Evolutionary conservation across 2,113 vertebrate genomes (phyloP).

Genomic region (Condylura cristata): DNA sequence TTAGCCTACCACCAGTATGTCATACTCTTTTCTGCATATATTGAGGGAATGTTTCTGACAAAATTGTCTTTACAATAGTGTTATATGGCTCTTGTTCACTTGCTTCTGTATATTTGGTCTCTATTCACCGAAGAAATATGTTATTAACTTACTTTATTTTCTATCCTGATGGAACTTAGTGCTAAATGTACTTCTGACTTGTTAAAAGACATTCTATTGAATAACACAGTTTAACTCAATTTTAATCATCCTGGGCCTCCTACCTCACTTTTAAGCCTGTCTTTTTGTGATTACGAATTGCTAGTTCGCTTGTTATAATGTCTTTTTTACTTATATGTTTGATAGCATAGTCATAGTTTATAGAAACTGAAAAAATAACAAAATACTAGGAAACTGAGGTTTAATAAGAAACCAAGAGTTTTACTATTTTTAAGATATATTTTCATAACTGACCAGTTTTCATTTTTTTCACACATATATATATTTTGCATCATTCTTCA

Average conservation of each 20-base stretch:
- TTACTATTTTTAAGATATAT: background rate
- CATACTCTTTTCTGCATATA: background rate
- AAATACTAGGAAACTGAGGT: background rate
- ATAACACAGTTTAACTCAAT: background rate
- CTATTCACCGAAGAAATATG: background rate
- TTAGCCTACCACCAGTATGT: background rate
- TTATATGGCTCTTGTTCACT: background rate
- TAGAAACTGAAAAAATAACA: background rate
- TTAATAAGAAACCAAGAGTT: background rate
- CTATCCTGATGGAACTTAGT: background rate
- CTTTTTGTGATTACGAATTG: background rate
- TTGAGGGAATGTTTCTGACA: background rate
- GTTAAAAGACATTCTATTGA: background rate
- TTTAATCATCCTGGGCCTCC: background rate
- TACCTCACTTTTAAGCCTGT: slow-evolving; percentile 6
- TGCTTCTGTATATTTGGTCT: background rate
- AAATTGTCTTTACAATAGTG: background rate
- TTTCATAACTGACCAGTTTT: slow-evolving; percentile 23
- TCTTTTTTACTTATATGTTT: background rate
- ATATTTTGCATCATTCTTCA: too few relatives aligned
- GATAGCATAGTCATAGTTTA: background rate
- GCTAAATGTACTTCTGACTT: background rate
- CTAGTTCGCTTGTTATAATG: background rate
- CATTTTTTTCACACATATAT: background rate
- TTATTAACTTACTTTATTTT: background rate